Evolutionary conservation across 1,140 invertebrate species (phyloP).

Genomic region (Trachymyrmex cornetzi): DNA sequence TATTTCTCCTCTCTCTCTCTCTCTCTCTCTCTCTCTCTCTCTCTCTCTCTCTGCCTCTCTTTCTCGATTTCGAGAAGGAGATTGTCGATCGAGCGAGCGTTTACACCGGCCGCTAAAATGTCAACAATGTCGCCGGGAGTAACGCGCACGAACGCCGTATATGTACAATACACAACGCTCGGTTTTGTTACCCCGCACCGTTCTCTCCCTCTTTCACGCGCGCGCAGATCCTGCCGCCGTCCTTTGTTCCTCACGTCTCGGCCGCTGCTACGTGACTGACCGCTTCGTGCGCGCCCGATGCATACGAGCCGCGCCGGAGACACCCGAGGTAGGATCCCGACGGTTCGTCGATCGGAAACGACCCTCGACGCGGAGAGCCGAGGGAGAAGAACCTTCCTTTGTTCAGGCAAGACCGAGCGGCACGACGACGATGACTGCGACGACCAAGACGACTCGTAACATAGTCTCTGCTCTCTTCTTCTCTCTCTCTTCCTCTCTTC

Average conservation of each 20-base stretch:
- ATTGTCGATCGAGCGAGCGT: slow-evolving; percentile 8
- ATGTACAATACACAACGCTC: slow-evolving; percentile 8
- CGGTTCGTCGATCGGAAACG: slow-evolving; percentile 82
- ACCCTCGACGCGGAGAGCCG: slow-evolving; percentile 75
- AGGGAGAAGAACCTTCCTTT: slow-evolving; percentile 74
- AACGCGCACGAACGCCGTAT: slow-evolving; percentile 5
- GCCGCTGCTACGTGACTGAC: slow-evolving; percentile 80
- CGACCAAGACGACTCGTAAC: slow-evolving; percentile 58
- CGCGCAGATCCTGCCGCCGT: slow-evolving; percentile 64
- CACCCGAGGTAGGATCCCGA: slow-evolving; percentile 73
- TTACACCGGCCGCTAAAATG: not conserved
- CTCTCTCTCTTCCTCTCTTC: slow-evolving; percentile 39
- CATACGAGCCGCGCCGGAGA: slow-evolving; percentile 71
- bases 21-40: not conserved
- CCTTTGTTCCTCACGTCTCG: slow-evolving; percentile 78
- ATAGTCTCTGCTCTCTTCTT: slow-evolving; percentile 50
- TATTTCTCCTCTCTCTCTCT: not conserved
- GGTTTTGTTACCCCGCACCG: slow-evolving; percentile 17
- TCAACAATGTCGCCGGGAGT: slow-evolving; percentile 17
- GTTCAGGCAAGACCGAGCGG: slow-evolving; percentile 75
- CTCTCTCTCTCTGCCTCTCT: not conserved
- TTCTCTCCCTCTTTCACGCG: slow-evolving; percentile 44
- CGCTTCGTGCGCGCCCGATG: slow-evolving; percentile 71
- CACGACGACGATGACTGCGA: slow-evolving; percentile 37
- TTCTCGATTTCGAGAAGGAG: not conserved